Evolutionary conservation across 2,797 vertebrate genomes (phyloP).

Genomic region (Lepus oiostolus): DNA sequence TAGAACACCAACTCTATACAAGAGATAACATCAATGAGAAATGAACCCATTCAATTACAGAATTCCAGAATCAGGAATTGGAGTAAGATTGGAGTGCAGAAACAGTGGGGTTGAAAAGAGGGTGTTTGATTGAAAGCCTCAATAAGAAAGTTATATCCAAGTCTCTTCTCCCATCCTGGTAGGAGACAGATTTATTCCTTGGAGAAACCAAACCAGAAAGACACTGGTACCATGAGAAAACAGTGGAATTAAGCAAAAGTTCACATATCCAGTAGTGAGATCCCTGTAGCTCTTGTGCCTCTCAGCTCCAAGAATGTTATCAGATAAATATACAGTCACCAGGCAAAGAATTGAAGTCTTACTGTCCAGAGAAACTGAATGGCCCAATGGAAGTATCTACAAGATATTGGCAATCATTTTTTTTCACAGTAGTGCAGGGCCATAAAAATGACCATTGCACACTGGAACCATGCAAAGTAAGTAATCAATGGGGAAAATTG

Average conservation of each 20-base stretch:
- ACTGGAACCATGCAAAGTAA: neutral
- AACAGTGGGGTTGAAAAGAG: slow-evolving; percentile 13
- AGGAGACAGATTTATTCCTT: neutral
- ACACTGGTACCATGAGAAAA: neutral
- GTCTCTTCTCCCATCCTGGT: neutral
- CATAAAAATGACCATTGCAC: slow-evolving; percentile 2
- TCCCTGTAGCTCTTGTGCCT: neutral
- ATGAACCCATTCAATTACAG: neutral
- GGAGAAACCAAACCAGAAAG: slow-evolving; percentile 14
- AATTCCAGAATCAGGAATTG: neutral
- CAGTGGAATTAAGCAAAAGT: slow-evolving; percentile 1
- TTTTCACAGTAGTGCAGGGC: neutral
- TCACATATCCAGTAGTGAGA: neutral
- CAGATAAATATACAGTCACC: neutral
- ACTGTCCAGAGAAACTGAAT: slow-evolving; percentile 28
- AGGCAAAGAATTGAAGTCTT: neutral
- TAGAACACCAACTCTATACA: neutral
- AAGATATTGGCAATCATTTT: neutral
- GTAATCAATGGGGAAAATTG: slow-evolving; percentile 19
- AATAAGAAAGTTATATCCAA: slow-evolving; percentile 12
- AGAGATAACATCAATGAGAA: neutral
- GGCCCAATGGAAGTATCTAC: neutral
- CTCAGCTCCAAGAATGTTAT: neutral
- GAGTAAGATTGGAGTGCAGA: neutral
- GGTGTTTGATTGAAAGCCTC: neutral